Evolutionary conservation across 92 coral and sea anemone genomes (phyloP).

Genomic region (Porites evermanni): DNA sequence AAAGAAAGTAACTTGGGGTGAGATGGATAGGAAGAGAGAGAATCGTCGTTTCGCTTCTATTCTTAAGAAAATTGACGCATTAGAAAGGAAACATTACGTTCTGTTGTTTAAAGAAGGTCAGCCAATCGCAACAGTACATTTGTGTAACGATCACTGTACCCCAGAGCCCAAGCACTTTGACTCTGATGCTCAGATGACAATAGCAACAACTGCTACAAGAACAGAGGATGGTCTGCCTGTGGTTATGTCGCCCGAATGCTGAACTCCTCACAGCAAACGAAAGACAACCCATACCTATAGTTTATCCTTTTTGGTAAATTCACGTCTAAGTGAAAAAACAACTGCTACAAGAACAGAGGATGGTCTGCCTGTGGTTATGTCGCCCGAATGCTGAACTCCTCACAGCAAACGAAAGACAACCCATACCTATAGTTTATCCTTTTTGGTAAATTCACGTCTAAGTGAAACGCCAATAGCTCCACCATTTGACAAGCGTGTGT

Average conservation of each 20-base stretch:
- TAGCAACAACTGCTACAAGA: too few relatives aligned
- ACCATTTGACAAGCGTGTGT: constrained; percentile 88
- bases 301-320: constrained; percentile 89
- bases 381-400: not conserved
- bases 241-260: too few relatives aligned
- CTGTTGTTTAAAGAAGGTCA: too few relatives aligned
- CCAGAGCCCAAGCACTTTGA: not conserved
- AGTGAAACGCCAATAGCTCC: constrained; percentile 79
- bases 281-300: constrained; percentile 76
- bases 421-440: constrained; percentile 89
- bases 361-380: too few relatives aligned
- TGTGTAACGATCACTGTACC: not conserved
- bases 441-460: constrained; percentile 94
- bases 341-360: too few relatives aligned
- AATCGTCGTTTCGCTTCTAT: too few relatives aligned
- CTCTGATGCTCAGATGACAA: too few relatives aligned
- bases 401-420: not conserved
- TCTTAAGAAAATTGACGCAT: not conserved
- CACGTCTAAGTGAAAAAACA: too few relatives aligned
- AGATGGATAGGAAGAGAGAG: not conserved
- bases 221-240: too few relatives aligned
- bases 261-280: not conserved
- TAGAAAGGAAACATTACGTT: not conserved
- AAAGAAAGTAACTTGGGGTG: not conserved
- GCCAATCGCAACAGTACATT: too few relatives aligned